These are phyloP conservation scores for Petrocephalus sullivani DNA, from an alignment of 2,797 vertebrate genomes.

Conservation along the genomic window DNA sequence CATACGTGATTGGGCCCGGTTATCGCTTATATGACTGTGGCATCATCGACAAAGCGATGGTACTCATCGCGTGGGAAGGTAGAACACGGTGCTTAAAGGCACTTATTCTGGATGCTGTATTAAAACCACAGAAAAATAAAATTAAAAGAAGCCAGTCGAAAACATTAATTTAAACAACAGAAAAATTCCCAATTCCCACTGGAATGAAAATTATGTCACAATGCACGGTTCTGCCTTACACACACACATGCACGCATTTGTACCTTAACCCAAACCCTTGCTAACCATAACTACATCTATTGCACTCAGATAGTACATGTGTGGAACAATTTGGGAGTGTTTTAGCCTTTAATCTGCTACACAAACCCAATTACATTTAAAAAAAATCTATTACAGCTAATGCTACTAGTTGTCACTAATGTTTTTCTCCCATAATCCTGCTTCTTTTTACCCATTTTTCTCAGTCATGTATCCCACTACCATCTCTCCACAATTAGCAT, in stretches of 20 bases:
- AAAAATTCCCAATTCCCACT: conserved; percentile 27
- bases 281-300: conserved; percentile 33
- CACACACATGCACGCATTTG: conserved; percentile 33
- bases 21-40: neutral
- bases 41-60: neutral
- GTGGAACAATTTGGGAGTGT: neutral
- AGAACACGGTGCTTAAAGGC: neutral
- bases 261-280: conserved; percentile 17
- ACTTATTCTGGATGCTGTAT: neutral
- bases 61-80: neutral
- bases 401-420: neutral
- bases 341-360: neutral
- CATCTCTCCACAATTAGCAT: neutral
- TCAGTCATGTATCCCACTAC: neutral
- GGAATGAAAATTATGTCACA: conserved; percentile 33
- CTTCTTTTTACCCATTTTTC: neutral
- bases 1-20: neutral
- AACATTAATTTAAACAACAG: neutral
- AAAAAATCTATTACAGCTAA: neutral
- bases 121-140: neutral
- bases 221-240: conserved; percentile 43
- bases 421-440: neutral
- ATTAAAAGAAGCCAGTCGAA: conserved; percentile 21
- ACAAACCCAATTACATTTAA: neutral
- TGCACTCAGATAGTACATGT: neutral